Evolutionary conservation across 2,888 invertebrate genomes (phyloP), one percentile per base, ranked within the genome.

Genomic region (Andrena flavipes): DNA sequence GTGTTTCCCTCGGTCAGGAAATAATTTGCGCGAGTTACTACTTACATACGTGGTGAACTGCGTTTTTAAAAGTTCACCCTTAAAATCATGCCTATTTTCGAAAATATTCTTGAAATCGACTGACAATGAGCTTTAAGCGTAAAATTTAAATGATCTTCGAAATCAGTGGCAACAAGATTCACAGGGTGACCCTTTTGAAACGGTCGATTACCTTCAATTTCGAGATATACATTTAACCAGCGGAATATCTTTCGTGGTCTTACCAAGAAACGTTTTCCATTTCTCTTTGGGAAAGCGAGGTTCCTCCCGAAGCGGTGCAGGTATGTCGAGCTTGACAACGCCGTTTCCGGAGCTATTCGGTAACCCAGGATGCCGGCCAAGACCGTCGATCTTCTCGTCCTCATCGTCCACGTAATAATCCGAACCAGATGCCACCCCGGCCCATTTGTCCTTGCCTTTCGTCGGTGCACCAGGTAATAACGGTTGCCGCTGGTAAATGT

Each of bases 251-350:
- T 20, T n/a, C 0, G 48, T 10, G 10, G 16, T 13, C 87, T 91
- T 92, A 95, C 96, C 95, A 87, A 96, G 92, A 86, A 96, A 94
- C 26, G 97, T 97, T 95, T 98, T 98, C 96, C 97, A 97, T 94
- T 97, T 96, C 94, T 98, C 97, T 93, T 97, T 97, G 51, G 97
- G 97, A 94, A 96, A 97, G 90, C 97, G 95, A 29, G 96, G 96
- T 92, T 97, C 97, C 91, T 97, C 97, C 89, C 97, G 95, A 71
- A 95, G 95, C 65, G 97, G 95, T 80, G 96, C 95, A 26, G 97
- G 96, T 88, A 96, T 95, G 88, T 96, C 96, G 90, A 96, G 95
- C 91, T 95, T 95, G 83, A 96, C 95, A 86, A 95, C 95, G 63
- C 95, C 95, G 87, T 90, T 91, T 29, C 91, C 92, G 23, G 93